phyloP scores from a whole-genome alignment of 2,113 vertebrate genomes.

The Ptychochromis oligacanthus region DNA sequence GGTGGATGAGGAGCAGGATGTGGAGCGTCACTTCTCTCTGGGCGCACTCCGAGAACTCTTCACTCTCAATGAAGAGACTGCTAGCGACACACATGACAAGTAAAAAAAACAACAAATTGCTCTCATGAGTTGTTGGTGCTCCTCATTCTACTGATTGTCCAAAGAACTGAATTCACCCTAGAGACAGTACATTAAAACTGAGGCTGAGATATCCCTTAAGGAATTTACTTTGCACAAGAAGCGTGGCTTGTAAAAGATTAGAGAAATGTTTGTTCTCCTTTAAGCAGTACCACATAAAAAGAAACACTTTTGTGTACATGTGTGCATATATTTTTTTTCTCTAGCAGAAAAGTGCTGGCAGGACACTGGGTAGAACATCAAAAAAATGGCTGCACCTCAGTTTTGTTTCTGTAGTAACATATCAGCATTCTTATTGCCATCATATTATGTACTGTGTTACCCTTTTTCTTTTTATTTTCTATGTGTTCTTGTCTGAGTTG shows the following conservation, averaged over 20 bases:
- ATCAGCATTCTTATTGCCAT: no score
- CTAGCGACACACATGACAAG: slow-evolving; percentile 95
- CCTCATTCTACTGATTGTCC: background rate
- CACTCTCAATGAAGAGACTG: slow-evolving; percentile 84
- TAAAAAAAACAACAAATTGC: slow-evolving; percentile 45
- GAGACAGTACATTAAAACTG: background rate
- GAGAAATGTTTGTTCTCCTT: no score
- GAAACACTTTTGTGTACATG: no score
- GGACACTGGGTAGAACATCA: no score
- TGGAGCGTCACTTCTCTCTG: slow-evolving; percentile 95
- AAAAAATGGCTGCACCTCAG: no score
- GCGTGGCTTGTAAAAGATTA: background rate
- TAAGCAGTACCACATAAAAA: no score
- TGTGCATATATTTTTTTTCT: no score
- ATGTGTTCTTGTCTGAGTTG: background rate
- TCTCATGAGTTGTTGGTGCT: background rate
- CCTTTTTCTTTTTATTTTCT: no score
- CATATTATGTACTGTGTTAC: no score
- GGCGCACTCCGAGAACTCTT: slow-evolving; percentile 94
- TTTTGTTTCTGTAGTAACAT: no score
- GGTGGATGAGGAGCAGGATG: slow-evolving; percentile 96
- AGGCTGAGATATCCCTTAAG: background rate
- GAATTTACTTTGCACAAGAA: background rate
- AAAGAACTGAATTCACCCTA: background rate
- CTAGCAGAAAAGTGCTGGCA: no score